A percentile compares a stretch with the other conserved stretches of the same genome.
These are phyloP conservation scores for Cyprinodon tularosa DNA, from an alignment of 2,113 vertebrate species.

Conservation along the genomic window DNA sequence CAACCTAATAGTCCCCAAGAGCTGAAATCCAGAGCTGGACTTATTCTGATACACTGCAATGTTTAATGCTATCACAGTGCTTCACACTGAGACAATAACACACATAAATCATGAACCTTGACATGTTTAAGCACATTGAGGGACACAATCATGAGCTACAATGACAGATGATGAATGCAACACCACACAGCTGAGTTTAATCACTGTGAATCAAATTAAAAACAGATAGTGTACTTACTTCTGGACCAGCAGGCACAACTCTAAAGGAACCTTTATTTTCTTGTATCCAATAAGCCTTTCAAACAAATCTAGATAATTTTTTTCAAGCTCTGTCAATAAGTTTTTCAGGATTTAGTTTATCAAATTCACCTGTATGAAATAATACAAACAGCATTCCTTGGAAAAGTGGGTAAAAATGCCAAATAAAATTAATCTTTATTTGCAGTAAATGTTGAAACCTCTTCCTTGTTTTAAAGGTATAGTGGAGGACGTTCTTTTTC, in stretches of 20 bases:
- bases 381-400: not conserved
- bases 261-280: too few species aligned
- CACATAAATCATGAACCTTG: constrained; percentile 39
- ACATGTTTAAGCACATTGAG: constrained; percentile 31
- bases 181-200: constrained; percentile 41
- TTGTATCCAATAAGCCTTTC: not conserved
- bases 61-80: constrained; percentile 56
- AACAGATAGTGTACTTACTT: not conserved
- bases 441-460: not conserved
- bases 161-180: constrained; percentile 55
- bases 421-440: not conserved
- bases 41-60: constrained; percentile 15
- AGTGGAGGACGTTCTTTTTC: too few species aligned
- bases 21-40: constrained; percentile 14
- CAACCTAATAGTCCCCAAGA: constrained; percentile 23
- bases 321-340: not conserved
- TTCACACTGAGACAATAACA: constrained; percentile 32
- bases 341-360: not conserved
- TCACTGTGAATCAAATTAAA: constrained; percentile 8
- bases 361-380: not conserved
- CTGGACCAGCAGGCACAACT: not conserved
- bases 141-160: constrained; percentile 32
- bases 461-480: too few species aligned
- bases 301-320: not conserved
- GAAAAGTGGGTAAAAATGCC: not conserved